Evolutionary conservation across 2,113 vertebrate genomes (phyloP), one percentile per base, ranked within the genome.

Genomic region (Bagarius yarrelli): DNA sequence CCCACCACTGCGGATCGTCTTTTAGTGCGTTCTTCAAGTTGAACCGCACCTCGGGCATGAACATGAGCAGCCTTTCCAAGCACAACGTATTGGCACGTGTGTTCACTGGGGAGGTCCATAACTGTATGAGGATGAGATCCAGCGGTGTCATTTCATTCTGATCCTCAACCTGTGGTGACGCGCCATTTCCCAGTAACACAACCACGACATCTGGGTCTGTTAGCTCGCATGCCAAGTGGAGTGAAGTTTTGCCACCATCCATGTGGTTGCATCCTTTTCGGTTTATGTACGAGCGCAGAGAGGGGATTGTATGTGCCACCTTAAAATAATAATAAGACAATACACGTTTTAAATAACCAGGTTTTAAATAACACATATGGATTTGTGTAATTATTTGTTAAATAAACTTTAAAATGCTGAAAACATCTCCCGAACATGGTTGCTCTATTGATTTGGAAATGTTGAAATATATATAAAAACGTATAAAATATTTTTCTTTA

Each of bases 211-310:
- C 95, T 15, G 94, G 91, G 34, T 94, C 92, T 87, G 93, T 87
- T 2, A 96, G 92, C 84, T 96, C 95, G 0, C 95, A 96, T 82
- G 95, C 95, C 73, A 96, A 86, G 52, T 96, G 95, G 25, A 96
- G 44, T 0, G 95, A 94, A 0, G 94, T 95, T 76, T 94, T 94
- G 0, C 94, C 94, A 23, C 95, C 94, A 78, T 95, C 94, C 72
- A 90, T 73, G 36, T 93, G 93, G 78, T 92, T 93, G 83, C 93
- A 94, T 19, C 90, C 92, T 3, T 90, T 87, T 77, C 90, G 86
- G 16, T 93, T 93, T 81, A 93, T 85, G 87, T 93, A 94, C n/a
- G 91, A 91, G 30, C 89, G 87, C 66, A 91, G 85, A 81, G 90
- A 89, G 52, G 93, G 91, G 1, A 89, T 83, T 63, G 92, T 91